Evolutionary conservation across 2,797 vertebrate species (phyloP).

Genomic region (Acanthurus leucopareius): DNA sequence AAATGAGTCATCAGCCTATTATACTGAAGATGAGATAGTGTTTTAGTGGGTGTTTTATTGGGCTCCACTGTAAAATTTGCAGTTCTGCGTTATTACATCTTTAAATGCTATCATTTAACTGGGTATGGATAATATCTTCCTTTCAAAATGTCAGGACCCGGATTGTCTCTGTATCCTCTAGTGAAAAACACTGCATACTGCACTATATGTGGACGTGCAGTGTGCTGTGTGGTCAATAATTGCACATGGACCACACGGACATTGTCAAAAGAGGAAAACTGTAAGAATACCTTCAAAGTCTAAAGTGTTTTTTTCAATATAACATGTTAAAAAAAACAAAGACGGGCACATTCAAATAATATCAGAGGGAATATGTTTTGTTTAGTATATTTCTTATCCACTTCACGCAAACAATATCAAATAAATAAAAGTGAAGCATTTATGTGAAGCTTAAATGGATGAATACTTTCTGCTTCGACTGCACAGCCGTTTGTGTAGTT

Average conservation of each 20-base stretch:
- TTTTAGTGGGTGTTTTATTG: conserved; percentile 54
- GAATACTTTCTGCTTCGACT: conserved; percentile 69
- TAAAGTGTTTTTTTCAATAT: conserved; percentile 29
- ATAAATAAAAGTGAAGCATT: conserved; percentile 63
- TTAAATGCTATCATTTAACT: conserved; percentile 47
- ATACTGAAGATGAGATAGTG: conserved; percentile 43
- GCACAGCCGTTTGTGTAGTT: conserved; percentile 74
- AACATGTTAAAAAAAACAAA: conserved; percentile 23
- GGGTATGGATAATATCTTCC: conserved; percentile 24
- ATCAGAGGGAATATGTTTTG: conserved; percentile 48
- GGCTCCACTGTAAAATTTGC: conserved; percentile 49
- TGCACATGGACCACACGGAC: conserved; percentile 16
- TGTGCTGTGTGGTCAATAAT: not conserved
- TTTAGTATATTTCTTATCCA: conserved; percentile 51
- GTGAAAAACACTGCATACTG: conserved; percentile 33
- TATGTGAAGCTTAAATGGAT: conserved; percentile 73
- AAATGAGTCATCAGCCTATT: conserved; percentile 53
- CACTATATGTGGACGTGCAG: conserved; percentile 1
- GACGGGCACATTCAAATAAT: conserved; percentile 54
- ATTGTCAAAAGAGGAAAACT: conserved; percentile 11
- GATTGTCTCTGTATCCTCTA: conserved; percentile 28
- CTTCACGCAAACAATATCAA: conserved; percentile 67
- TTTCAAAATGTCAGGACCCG: conserved; percentile 44
- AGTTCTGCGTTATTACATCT: conserved; percentile 43
- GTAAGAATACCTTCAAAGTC: conserved; percentile 19